Conservation (phyloP, 2,888 invertebrate species). For the Drosophila algonquin region DNA sequence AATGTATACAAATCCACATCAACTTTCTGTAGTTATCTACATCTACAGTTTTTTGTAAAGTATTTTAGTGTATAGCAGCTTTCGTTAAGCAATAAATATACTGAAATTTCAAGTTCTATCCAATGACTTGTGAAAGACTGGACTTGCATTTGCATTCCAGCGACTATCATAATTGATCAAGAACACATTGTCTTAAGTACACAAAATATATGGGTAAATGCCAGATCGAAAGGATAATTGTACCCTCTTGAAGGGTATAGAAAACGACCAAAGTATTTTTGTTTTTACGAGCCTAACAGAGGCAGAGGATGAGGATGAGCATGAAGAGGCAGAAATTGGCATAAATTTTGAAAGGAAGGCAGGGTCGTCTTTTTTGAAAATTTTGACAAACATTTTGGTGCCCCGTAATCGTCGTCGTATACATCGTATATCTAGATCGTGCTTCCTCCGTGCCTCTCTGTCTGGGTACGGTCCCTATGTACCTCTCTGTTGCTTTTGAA, state of each 20-base stretch:
- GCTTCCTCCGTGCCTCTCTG: slow-evolving; percentile 7
- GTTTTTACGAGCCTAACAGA: slow-evolving; percentile 44
- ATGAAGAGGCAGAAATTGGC: slow-evolving; percentile 53
- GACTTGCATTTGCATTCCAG: too few species aligned
- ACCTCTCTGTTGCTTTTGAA: slow-evolving; percentile 51
- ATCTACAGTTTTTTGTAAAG: too few species aligned
- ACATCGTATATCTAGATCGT: slow-evolving; percentile 39
- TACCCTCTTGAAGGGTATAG: not conserved
- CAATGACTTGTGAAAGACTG: too few species aligned
- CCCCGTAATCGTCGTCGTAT: slow-evolving; percentile 45
- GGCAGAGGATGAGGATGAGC: not conserved
- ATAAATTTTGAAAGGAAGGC: slow-evolving; percentile 61
- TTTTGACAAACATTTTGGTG: slow-evolving; percentile 71
- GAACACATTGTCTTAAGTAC: too few species aligned
- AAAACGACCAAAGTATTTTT: slow-evolving; percentile 30
- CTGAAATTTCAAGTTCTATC: too few species aligned
- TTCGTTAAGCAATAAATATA: too few species aligned
- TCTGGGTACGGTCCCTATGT: not conserved
- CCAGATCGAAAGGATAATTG: not conserved
- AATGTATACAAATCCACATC: too few species aligned
- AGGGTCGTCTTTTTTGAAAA: slow-evolving; percentile 49
- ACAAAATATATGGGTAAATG: not conserved
- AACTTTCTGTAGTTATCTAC: too few species aligned
- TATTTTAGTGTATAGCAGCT: too few species aligned
- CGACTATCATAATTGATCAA: too few species aligned